Conservation (phyloP, 2,113 vertebrate species). For the Limnothrissa miodon region DNA sequence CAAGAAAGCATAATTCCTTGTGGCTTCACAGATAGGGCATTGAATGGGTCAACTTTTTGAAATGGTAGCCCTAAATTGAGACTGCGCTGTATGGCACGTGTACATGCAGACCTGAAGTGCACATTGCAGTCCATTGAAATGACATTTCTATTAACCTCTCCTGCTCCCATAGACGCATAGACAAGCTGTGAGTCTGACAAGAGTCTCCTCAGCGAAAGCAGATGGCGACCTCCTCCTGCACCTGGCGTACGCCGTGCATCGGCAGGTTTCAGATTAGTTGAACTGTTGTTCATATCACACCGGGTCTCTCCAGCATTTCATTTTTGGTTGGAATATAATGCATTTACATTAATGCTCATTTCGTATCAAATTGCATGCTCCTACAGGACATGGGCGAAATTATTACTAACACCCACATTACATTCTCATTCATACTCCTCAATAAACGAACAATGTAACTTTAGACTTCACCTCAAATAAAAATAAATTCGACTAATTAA, state of each 20-base stretch:
- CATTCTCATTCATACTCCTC: background rate
- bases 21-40: background rate
- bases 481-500: background rate
- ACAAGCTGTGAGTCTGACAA: background rate
- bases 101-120: slow-evolving; percentile 35
- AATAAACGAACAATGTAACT: background rate
- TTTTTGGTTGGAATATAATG: background rate
- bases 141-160: slow-evolving; percentile 38
- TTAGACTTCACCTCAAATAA: background rate
- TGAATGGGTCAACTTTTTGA: background rate
- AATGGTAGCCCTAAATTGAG: background rate
- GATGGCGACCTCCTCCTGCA: background rate
- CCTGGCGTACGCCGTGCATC: background rate
- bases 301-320: background rate
- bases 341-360: background rate
- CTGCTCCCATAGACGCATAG: background rate
- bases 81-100: slow-evolving; percentile 28
- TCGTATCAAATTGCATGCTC: background rate
- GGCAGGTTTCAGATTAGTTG: slow-evolving; percentile 17
- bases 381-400: background rate
- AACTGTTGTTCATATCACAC: background rate
- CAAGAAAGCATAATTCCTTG: background rate
- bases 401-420: background rate
- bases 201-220: slow-evolving; percentile 4
- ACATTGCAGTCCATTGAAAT: slow-evolving; percentile 35